phyloP scores from a whole-genome alignment of 1,140 invertebrate species.

The Apocrypta bakeri region DNA sequence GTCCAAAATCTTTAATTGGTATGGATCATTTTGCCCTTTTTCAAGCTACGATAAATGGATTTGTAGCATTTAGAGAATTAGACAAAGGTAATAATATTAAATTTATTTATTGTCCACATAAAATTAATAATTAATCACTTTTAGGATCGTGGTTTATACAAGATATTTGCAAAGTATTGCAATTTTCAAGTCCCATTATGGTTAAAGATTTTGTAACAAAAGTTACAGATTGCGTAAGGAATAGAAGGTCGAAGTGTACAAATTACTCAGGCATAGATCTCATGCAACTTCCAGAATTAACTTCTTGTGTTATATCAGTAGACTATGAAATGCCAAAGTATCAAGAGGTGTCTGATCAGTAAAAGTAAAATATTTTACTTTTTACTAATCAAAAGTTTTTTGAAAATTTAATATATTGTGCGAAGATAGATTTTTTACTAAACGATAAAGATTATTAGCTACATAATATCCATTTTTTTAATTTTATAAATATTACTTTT shows the following conservation, averaged over 20 bases:
- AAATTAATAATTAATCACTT: constrained; percentile 18
- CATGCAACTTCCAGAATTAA: constrained; percentile 35
- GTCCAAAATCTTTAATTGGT: constrained; percentile 21
- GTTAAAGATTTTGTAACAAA: constrained; percentile 17
- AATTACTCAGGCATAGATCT: neutral
- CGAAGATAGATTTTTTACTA: too few relatives aligned
- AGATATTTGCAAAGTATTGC: constrained; percentile 33
- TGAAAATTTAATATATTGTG: neutral
- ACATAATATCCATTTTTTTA: neutral
- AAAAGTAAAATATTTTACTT: neutral
- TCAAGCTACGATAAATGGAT: constrained; percentile 40
- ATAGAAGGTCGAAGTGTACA: neutral
- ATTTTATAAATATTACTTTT: neutral
- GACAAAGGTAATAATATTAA: constrained; percentile 13
- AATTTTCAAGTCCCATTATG: constrained; percentile 9
- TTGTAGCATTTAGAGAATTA: constrained; percentile 38
- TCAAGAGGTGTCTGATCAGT: neutral
- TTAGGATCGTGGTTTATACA: constrained; percentile 42
- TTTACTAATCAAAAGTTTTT: neutral
- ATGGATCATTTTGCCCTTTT: constrained; percentile 33
- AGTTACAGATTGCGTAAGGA: constrained; percentile 20
- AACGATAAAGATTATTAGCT: too few relatives aligned
- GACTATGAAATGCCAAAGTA: constrained; percentile 36
- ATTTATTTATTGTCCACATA: neutral
- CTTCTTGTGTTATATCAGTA: neutral